These are phyloP conservation scores for Lasaia peninsularis DNA, from an alignment of 1,140 invertebrate species.

Conservation along the genomic window DNA sequence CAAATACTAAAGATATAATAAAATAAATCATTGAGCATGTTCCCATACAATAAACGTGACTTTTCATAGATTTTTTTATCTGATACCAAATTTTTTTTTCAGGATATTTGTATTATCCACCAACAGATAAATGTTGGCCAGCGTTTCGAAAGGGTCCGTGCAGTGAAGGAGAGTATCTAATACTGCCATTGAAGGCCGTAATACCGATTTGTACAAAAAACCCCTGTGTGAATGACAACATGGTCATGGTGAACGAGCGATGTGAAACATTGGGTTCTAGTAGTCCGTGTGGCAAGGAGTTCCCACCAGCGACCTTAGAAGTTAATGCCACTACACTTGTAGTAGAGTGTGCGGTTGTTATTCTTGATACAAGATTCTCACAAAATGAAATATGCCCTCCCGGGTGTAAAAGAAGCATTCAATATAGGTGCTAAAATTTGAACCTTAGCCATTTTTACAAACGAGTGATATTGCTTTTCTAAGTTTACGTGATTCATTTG, in stretches of 20 bases:
- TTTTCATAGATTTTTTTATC: not conserved
- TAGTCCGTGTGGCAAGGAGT: constrained; percentile 57
- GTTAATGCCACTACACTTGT: constrained; percentile 72
- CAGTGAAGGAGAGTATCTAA: constrained; percentile 70
- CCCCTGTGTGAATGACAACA: constrained; percentile 74
- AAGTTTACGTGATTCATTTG: too few relatives aligned
- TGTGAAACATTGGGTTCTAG: constrained; percentile 73
- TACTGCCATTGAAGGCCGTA: constrained; percentile 71
- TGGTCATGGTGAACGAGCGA: constrained; percentile 68
- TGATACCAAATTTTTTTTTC: constrained; percentile 32
- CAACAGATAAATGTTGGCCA: constrained; percentile 78
- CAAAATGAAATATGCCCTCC: constrained; percentile 31
- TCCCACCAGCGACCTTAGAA: constrained; percentile 50
- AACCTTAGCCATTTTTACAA: too few relatives aligned
- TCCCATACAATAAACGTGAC: too few relatives aligned
- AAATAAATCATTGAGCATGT: too few relatives aligned
- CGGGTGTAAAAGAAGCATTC: constrained; percentile 48
- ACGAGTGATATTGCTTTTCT: too few relatives aligned
- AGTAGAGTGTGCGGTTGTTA: constrained; percentile 63
- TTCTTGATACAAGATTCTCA: constrained; percentile 50
- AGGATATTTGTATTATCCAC: constrained; percentile 81
- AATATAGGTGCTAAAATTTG: constrained; percentile 34
- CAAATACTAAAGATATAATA: too few relatives aligned
- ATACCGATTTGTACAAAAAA: constrained; percentile 80
- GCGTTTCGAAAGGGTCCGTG: constrained; percentile 82